These are phyloP conservation scores for Semaprochilodus insignis DNA, from an alignment of 2,797 vertebrate genomes.

Conservation along the genomic window DNA sequence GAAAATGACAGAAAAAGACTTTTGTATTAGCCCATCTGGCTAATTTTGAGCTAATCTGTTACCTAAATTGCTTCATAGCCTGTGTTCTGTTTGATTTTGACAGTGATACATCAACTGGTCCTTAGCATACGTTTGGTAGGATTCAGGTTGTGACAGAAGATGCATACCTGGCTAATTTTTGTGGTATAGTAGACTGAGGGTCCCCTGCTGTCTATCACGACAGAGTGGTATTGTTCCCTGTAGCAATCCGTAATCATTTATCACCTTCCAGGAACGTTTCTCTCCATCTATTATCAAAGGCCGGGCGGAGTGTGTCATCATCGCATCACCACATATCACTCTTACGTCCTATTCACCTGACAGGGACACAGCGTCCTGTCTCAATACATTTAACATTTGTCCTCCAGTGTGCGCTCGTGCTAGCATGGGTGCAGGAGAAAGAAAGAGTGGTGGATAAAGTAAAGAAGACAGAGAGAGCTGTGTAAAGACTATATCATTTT, in stretches of 20 bases:
- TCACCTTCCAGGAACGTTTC: conserved; percentile 32
- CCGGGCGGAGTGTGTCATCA: conserved; percentile 4
- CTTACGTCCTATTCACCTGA: conserved; percentile 20
- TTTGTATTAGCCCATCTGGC: background rate
- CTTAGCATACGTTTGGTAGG: background rate
- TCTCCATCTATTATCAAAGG: conserved; percentile 49
- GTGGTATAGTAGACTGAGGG: conserved; percentile 13
- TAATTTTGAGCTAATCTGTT: background rate
- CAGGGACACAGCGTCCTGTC: conserved; percentile 45
- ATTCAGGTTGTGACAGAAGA: background rate
- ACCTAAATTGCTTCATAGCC: background rate
- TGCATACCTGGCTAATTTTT: background rate
- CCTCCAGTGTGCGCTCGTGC: background rate
- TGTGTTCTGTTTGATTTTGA: background rate
- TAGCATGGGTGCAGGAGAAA: background rate
- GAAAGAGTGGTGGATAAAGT: background rate
- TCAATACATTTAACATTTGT: conserved; percentile 35
- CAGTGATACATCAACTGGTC: background rate
- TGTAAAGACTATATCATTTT: background rate
- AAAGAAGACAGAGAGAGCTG: background rate
- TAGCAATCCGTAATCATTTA: conserved; percentile 20
- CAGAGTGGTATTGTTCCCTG: conserved; percentile 9
- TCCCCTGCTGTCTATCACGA: background rate
- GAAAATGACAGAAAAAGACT: background rate
- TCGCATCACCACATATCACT: conserved; percentile 49